These are phyloP conservation scores for Sebastes kiyomatsui DNA, from an alignment of 2,797 vertebrate species.

Conservation along the genomic window DNA sequence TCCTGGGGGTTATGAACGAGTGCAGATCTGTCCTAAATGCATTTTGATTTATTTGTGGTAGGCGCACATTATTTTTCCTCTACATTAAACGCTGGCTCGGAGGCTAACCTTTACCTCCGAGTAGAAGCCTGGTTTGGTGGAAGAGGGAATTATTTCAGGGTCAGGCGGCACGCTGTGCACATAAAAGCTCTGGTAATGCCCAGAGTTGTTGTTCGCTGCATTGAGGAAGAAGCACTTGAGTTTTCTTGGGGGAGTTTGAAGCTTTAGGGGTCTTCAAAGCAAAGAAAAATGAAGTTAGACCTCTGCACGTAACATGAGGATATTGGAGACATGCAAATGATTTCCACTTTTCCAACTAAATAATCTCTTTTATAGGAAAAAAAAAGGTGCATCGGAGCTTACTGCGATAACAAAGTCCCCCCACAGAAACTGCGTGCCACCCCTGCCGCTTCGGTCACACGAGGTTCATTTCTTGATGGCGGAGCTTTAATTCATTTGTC, in stretches of 20 bases:
- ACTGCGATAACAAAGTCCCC: constrained; percentile 22
- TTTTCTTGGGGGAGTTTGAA: constrained; percentile 15
- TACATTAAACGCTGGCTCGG: constrained; percentile 59
- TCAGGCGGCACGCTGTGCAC: constrained; percentile 45
- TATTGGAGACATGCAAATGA: neutral
- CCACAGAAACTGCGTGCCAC: constrained; percentile 1
- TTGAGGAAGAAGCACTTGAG: constrained; percentile 14
- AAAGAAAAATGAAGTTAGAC: neutral
- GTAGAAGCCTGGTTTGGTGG: constrained; percentile 35
- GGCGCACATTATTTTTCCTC: constrained; percentile 57
- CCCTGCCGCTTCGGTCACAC: constrained; percentile 31
- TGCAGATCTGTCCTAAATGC: constrained; percentile 48
- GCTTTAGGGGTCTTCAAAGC: constrained; percentile 15
- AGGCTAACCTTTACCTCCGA: constrained; percentile 69
- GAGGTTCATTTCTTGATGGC: constrained; percentile 55
- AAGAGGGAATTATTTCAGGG: constrained; percentile 64
- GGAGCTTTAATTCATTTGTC: constrained; percentile 74
- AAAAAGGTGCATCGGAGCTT: constrained; percentile 5
- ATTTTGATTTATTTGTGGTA: constrained; percentile 68
- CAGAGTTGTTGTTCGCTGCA: constrained; percentile 47
- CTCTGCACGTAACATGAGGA: neutral
- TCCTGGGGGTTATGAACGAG: constrained; percentile 38
- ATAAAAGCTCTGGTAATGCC: constrained; percentile 53
- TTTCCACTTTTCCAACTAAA: neutral
- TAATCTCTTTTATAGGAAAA: neutral